Evolutionary conservation across 2,113 vertebrate species (phyloP), one percentile per base, ranked within the genome.

Genomic region (Rhineura floridana): DNA sequence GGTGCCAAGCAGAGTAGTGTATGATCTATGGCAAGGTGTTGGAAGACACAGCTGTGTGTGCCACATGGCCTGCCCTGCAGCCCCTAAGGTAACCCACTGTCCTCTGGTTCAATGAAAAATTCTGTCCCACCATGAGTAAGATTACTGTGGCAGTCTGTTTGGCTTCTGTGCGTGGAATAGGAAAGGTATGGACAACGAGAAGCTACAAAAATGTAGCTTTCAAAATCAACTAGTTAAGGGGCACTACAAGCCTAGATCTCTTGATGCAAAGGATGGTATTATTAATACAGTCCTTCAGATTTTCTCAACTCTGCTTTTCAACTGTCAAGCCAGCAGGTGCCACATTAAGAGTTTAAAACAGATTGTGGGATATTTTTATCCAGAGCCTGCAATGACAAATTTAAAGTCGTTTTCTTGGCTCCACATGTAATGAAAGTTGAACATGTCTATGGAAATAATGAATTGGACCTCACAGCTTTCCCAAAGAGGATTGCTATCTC

Each of bases 311-410:
- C n/a, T 83, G 1, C 6, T 83, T 69, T 83, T 69, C 62, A 69
- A 50, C 63, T 70, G 81, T 83, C 81, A 70, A 70, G 33, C 10
- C 33, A 83, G 46, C 19, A 83, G 46, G 17, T 36, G 81, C 33
- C 65, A 83, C 50, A 11, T 69, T 70, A 59, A 70, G 81, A 21
- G n/a, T 25, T 50, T 7, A 69, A 70, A 83, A 50, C 81, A 70
- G 65, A 83, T 67, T 83, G 65, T 50, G 46, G 9, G 81, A 70
- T 70, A 70, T 83, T 83, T 83, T 70, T 83, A 67, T 83, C 48
- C 44, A n/a, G 33, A 4, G 17, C n/a, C 30, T 50, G 19, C 17
- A 50, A 50, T 36, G 19, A 19, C 65, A 83, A 69, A 83, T 70
- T 36, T 48, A 70, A 83, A 83, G 63, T 69, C 30, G 21, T 67